A percentile compares a stretch with the other conserved stretches of the same genome.
Evolutionary conservation across 1,140 invertebrate species (phyloP).

Genomic region (Idris sp.): DNA sequence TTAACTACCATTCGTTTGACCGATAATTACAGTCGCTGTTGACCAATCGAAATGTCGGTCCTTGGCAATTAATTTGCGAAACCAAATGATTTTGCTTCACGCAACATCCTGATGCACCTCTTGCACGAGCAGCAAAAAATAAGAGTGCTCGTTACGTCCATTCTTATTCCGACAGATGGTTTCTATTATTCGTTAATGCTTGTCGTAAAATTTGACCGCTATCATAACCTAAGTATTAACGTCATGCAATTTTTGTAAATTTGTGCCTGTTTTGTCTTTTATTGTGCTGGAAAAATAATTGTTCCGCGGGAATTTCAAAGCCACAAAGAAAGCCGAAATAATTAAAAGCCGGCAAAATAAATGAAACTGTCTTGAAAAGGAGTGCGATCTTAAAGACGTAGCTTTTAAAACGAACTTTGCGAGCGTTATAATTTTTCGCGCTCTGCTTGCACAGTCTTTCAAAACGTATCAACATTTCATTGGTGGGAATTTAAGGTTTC

Average conservation of each 20-base stretch:
- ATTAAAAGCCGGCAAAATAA: slow-evolving; percentile 31
- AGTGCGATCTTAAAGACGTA: slow-evolving; percentile 13
- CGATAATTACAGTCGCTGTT: slow-evolving; percentile 40
- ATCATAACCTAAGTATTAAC: not conserved
- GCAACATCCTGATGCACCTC: slow-evolving; percentile 25
- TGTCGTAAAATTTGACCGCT: slow-evolving; percentile 5
- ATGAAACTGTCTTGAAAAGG: slow-evolving; percentile 22
- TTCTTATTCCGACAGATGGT: slow-evolving; percentile 28
- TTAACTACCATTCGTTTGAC: slow-evolving; percentile 14
- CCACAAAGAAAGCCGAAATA: slow-evolving; percentile 25
- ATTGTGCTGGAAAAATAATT: slow-evolving; percentile 33
- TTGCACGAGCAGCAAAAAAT: slow-evolving; percentile 1
- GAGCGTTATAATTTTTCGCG: slow-evolving; percentile 33
- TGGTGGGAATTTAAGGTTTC: no score
- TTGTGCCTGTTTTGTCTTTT: slow-evolving; percentile 20
- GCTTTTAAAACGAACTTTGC: slow-evolving; percentile 1
- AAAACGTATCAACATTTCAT: slow-evolving; percentile 10
- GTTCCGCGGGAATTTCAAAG: slow-evolving; percentile 17
- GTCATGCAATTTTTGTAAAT: slow-evolving; percentile 18
- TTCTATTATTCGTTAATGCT: slow-evolving; percentile 25
- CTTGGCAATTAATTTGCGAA: slow-evolving; percentile 28
- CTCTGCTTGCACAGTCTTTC: no score
- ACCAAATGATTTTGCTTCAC: slow-evolving; percentile 48
- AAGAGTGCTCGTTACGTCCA: slow-evolving; percentile 28
- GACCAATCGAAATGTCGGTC: slow-evolving; percentile 31